Percentiles rank a stretch among this genome's conserved stretches.
Evolutionary conservation across 2,113 vertebrate genomes (phyloP).

Genomic region (Miniopterus natalensis): DNA sequence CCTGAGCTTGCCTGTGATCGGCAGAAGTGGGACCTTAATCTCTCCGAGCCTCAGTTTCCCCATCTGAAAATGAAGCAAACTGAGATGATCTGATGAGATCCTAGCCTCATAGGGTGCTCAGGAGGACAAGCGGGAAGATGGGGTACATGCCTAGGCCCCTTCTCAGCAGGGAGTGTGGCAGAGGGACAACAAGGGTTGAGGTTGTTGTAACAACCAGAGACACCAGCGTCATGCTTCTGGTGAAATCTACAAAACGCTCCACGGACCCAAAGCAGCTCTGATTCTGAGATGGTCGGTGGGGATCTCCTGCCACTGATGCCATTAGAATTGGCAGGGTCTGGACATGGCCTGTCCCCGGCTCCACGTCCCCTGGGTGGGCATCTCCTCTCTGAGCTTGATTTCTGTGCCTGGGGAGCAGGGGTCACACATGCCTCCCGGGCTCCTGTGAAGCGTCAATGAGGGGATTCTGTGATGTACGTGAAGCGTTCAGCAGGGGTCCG

Average conservation of each 20-base stretch:
- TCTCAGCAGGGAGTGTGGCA: rapidly evolving
- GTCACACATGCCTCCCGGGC: rapidly evolving
- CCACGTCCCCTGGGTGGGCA: rapidly evolving
- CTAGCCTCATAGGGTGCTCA: rapidly evolving
- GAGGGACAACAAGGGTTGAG: rapidly evolving
- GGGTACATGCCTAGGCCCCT: rapidly evolving
- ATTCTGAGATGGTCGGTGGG: rapidly evolving
- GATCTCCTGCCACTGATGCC: rapidly evolving
- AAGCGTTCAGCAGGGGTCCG: background rate
- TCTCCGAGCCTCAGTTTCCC: background rate
- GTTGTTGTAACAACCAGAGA: background rate
- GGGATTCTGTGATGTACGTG: rapidly evolving
- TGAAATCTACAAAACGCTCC: rapidly evolving
- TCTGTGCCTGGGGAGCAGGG: background rate
- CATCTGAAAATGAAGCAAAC: background rate
- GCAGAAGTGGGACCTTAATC: background rate
- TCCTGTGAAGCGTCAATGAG: rapidly evolving
- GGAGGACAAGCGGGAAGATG: background rate
- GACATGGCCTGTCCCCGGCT: rapidly evolving
- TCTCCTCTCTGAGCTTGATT: rapidly evolving
- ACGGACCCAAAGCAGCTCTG: rapidly evolving
- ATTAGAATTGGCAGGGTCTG: rapidly evolving
- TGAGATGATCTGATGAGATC: background rate
- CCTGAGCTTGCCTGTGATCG: background rate
- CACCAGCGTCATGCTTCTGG: rapidly evolving